phyloP scores from a whole-genome alignment of 2,888 invertebrate species.

The Nebria brevicollis region DNA sequence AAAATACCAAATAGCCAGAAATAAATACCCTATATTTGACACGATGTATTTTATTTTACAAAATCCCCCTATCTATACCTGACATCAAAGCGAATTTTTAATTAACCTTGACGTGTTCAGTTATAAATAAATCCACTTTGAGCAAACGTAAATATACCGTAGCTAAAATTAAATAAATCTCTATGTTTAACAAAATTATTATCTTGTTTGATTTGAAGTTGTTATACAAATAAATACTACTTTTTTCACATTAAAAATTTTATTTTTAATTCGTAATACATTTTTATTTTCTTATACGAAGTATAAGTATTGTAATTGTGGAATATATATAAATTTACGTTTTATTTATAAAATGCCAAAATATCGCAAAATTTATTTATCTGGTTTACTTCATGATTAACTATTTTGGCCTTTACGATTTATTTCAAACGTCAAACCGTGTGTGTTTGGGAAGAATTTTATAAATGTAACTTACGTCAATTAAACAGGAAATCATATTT shows the following conservation, averaged over 20 bases:
- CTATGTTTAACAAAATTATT: neutral
- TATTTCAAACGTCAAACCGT: neutral
- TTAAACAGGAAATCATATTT: neutral
- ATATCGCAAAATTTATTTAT: neutral
- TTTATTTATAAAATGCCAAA: neutral
- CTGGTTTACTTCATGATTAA: neutral
- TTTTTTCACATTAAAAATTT: neutral
- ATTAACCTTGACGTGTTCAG: neutral
- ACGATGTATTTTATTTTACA: neutral
- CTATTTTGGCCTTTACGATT: neutral
- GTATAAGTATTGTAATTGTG: no score
- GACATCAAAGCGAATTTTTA: neutral
- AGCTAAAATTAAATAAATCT: neutral
- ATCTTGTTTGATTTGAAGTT: neutral
- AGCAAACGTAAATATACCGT: neutral
- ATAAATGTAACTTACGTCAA: neutral
- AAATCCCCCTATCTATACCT: neutral
- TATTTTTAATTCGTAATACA: no score
- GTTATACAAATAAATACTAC: neutral
- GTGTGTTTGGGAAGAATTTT: neutral
- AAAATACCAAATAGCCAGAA: slow-evolving; percentile 23
- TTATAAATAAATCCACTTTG: neutral
- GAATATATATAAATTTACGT: neutral
- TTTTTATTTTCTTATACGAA: no score
- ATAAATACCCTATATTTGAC: slow-evolving; percentile 43